A percentile compares a stretch with the other conserved stretches of the same genome.
phyloP scores from a whole-genome alignment of 1,140 invertebrate genomes.

The Laupala kohalensis region DNA sequence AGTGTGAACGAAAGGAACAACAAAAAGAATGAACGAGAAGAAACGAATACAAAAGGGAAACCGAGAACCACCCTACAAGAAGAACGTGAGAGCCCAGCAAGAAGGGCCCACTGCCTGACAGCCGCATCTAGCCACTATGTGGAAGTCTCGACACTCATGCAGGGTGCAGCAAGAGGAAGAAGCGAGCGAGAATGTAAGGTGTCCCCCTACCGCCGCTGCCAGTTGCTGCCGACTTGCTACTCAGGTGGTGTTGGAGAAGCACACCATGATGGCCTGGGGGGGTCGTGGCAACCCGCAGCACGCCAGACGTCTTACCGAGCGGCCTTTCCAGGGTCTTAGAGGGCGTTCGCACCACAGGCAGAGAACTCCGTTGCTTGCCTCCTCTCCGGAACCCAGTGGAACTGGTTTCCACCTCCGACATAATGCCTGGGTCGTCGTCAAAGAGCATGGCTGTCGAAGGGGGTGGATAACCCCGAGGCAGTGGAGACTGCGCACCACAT shows the following conservation, averaged over 20 bases:
- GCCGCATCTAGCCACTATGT: neutral
- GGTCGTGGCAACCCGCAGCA: slow-evolving; percentile 5
- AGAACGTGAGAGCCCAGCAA: too few species aligned
- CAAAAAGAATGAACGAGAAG: neutral
- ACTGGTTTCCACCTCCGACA: slow-evolving; percentile 92
- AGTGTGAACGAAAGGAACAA: neutral
- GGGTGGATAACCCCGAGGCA: slow-evolving; percentile 56
- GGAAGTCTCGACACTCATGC: neutral
- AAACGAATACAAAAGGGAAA: too few species aligned
- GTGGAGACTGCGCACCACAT: slow-evolving; percentile 37
- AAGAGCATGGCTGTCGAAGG: slow-evolving; percentile 61
- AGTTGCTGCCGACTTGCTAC: slow-evolving; percentile 8
- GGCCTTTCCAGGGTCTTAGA: slow-evolving; percentile 87
- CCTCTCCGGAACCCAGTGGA: slow-evolving; percentile 82
- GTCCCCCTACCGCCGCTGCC: slow-evolving; percentile 11
- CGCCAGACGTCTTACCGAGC: slow-evolving; percentile 45
- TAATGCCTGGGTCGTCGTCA: slow-evolving; percentile 91
- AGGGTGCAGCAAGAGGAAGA: neutral
- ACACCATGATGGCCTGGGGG: slow-evolving; percentile 8
- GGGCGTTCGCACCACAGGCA: slow-evolving; percentile 86
- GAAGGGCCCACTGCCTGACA: neutral
- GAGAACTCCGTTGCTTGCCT: slow-evolving; percentile 76
- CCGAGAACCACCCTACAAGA: too few species aligned
- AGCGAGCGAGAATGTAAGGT: neutral
- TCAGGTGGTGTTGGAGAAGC: slow-evolving; percentile 5